These are phyloP conservation scores for Melieria crassipennis DNA, from an alignment of 2,888 invertebrate species.

Conservation along the genomic window DNA sequence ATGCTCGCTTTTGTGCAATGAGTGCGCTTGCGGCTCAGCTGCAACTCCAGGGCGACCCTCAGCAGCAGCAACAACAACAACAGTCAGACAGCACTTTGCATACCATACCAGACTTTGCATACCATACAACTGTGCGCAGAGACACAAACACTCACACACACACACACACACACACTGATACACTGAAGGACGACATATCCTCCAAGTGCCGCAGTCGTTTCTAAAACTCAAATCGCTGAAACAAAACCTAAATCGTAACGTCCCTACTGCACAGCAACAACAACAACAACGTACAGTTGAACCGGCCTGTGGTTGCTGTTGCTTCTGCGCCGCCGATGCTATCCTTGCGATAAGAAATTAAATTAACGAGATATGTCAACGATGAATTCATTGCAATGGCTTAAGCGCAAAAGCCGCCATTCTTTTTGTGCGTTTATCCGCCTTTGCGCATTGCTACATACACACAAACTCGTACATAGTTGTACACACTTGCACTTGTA, in stretches of 20 bases:
- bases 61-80: constrained; percentile 34
- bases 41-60: background rate
- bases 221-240: too few species aligned
- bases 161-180: background rate
- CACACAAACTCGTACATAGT: too few species aligned
- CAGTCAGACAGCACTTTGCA: constrained; percentile 22
- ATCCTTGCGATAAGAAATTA: constrained; percentile 65
- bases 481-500: too few species aligned
- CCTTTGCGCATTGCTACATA: background rate
- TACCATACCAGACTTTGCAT: background rate
- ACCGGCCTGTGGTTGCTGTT: constrained; percentile 10
- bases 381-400: constrained; percentile 64
- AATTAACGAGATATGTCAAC: constrained; percentile 66
- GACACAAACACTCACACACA: too few species aligned
- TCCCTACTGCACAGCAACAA: constrained; percentile 7
- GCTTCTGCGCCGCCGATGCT: constrained; percentile 50
- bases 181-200: background rate
- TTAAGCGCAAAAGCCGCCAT: constrained; percentile 65
- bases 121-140: too few species aligned
- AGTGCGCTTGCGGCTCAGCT: too few species aligned
- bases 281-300: background rate
- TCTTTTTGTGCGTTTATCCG: constrained; percentile 46
- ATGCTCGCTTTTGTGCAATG: too few species aligned
- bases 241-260: too few species aligned
- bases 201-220: too few species aligned